Base-by-base conservation (phyloP, 2,888 invertebrate species). In the Euspilapteryx auroguttella region DNA sequence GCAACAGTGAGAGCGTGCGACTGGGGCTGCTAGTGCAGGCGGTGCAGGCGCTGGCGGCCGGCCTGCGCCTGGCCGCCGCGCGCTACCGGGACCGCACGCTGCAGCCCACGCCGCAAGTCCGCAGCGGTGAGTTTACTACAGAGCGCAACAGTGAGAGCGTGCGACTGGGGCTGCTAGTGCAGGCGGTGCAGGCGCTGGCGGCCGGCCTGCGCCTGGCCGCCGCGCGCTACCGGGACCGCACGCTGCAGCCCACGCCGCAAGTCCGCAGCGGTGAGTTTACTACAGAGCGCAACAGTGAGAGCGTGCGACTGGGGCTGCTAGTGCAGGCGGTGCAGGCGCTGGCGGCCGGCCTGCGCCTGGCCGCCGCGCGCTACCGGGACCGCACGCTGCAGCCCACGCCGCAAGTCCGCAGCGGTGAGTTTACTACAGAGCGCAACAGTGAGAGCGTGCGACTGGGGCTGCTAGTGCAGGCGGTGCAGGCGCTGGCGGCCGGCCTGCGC, bases 31-130 rank as follows among this genome's bases (percentile, higher is more conserved):
- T 94, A 49, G 86, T 94, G 38, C 79, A 95, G 47, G 94, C 94
- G 1, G 80, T 98, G 46, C 96, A 98, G 55, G 82, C 98, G 68
- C 81, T 99, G 34, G 90, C 94, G 40, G 94, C 96, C n/a, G 95
- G 96, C 1, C 80, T 98, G 45, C 86, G 89, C 34, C 80, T 94
- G 38, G 95, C 95, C 15, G 88, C 89, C 15, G 86, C 88, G 47
- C 91, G 95, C 63, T 79, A 95, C 44, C 86, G 88, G 51, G 79
- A 80, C 31, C 89, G 91, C 32, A 83, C 87, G 47, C 80, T 99
- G 37, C 89, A 94, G 55, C 92, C 95, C 32, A 95, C 96, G 31
- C 83, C 87, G 38, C 89, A 89, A 40, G 96, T 97, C 14, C 91
- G 92, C 68, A 86, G 83, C 61, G 92, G 94, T 94, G 55, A 53